phyloP scores from a whole-genome alignment of 1,140 invertebrate species.

The Wasmannia auropunctata region DNA sequence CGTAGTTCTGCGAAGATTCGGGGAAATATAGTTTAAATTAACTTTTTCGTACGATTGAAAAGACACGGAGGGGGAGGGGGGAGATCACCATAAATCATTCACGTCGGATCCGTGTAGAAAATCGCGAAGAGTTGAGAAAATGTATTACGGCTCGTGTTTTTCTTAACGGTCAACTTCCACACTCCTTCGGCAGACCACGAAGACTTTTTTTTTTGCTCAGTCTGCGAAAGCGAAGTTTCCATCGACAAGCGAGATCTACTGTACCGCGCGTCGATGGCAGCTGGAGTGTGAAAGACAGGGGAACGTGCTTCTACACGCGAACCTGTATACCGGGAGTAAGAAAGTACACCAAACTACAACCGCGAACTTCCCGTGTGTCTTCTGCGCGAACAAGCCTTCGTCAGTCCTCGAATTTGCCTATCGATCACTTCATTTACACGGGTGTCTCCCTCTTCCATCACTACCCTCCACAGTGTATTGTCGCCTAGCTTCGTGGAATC shows the following conservation, averaged over 20 bases:
- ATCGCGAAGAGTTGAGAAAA: slow-evolving; percentile 22
- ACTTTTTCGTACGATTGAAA: slow-evolving; percentile 25
- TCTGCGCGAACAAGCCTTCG: slow-evolving; percentile 47
- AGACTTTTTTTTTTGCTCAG: slow-evolving; percentile 29
- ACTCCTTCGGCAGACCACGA: background rate
- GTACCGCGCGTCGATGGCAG: background rate
- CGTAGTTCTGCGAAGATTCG: background rate
- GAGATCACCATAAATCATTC: background rate
- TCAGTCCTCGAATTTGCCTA: slow-evolving; percentile 66
- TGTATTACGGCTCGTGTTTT: slow-evolving; percentile 13
- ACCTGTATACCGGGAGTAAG: background rate
- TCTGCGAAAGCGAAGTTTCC: slow-evolving; percentile 17
- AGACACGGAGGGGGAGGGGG: no score
- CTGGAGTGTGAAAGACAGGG: background rate
- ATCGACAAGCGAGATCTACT: slow-evolving; percentile 21
- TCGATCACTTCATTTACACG: slow-evolving; percentile 69
- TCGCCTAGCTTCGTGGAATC: background rate
- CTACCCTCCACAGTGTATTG: background rate
- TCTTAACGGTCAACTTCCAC: slow-evolving; percentile 36
- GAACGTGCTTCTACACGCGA: background rate
- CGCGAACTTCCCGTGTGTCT: slow-evolving; percentile 43
- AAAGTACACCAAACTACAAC: slow-evolving; percentile 49
- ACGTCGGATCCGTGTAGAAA: slow-evolving; percentile 40
- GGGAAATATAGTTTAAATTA: slow-evolving; percentile 4
- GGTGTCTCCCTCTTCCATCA: slow-evolving; percentile 43